Evolutionary conservation across 2,797 vertebrate species (phyloP).

Genomic region (Phrynocephalus forsythii): DNA sequence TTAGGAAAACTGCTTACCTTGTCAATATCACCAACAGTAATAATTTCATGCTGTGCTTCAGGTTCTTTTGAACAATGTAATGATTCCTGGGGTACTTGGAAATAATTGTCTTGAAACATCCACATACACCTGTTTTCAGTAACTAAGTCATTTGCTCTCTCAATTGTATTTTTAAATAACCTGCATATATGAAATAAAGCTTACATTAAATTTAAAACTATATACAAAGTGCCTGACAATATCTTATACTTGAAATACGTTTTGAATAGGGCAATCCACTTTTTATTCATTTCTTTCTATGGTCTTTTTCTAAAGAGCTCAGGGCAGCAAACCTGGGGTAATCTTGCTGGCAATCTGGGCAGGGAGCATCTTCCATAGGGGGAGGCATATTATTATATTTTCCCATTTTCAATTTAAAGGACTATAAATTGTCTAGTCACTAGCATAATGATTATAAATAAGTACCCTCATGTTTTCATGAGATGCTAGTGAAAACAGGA

Average conservation of each 20-base stretch:
- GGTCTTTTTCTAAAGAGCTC: background rate
- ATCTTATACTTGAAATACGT: background rate
- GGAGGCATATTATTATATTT: background rate
- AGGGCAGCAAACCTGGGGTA: background rate
- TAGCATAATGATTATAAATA: too few species aligned
- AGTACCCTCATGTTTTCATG: too few species aligned
- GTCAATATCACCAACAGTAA: slow-evolving; percentile 39
- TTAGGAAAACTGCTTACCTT: slow-evolving; percentile 59
- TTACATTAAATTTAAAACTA: too few species aligned
- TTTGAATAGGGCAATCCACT: background rate
- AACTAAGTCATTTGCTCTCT: background rate
- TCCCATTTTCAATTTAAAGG: background rate
- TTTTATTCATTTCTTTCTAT: background rate
- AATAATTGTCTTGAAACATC: slow-evolving; percentile 21
- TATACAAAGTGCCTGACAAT: too few species aligned
- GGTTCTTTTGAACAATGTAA: background rate
- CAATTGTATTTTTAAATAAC: slow-evolving; percentile 28
- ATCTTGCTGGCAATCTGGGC: background rate
- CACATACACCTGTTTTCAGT: background rate
- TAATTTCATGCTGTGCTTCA: slow-evolving; percentile 29
- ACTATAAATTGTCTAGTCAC: background rate
- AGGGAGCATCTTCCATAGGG: background rate
- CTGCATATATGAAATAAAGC: slow-evolving; percentile 51
- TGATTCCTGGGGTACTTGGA: background rate
- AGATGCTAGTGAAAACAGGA: background rate